Evolutionary conservation across 2,113 vertebrate genomes (phyloP).

Genomic region (cat (Felis catus)): DNA sequence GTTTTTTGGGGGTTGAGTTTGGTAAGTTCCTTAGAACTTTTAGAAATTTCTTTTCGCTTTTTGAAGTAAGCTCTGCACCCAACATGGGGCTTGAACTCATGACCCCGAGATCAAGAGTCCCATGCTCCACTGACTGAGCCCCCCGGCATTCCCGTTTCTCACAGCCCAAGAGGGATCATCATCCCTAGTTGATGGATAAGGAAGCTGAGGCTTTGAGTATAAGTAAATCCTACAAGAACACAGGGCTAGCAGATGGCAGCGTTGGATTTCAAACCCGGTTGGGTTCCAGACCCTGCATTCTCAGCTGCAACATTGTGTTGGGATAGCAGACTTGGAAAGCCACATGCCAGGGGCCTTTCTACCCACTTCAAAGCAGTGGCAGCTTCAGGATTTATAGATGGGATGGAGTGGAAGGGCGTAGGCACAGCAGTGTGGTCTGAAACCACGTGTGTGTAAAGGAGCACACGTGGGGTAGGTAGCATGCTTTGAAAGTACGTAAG

Average conservation of each 20-base stretch:
- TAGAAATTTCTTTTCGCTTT: neutral
- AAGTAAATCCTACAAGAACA: neutral
- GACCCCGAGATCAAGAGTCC: neutral
- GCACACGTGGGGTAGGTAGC: rapidly evolving
- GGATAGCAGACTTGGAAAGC: neutral
- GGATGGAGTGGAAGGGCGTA: too few species aligned
- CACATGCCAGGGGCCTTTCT: neutral
- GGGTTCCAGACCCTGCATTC: neutral
- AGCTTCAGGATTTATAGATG: neutral
- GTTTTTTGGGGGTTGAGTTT: too few species aligned
- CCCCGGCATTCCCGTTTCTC: neutral
- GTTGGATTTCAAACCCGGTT: neutral
- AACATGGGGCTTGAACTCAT: neutral
- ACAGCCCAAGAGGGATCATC: neutral
- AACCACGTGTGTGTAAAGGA: too few species aligned
- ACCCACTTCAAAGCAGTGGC: neutral
- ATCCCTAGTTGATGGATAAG: neutral
- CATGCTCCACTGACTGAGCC: neutral
- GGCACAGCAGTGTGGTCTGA: neutral
- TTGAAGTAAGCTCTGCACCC: neutral
- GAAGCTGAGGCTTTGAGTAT: neutral
- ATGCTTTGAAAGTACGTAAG: neutral
- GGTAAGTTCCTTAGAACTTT: too few species aligned
- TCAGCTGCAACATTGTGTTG: neutral
- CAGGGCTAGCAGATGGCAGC: neutral